Conservation (phyloP, 2,113 vertebrate species). For the Otolemur garnettii region DNA sequence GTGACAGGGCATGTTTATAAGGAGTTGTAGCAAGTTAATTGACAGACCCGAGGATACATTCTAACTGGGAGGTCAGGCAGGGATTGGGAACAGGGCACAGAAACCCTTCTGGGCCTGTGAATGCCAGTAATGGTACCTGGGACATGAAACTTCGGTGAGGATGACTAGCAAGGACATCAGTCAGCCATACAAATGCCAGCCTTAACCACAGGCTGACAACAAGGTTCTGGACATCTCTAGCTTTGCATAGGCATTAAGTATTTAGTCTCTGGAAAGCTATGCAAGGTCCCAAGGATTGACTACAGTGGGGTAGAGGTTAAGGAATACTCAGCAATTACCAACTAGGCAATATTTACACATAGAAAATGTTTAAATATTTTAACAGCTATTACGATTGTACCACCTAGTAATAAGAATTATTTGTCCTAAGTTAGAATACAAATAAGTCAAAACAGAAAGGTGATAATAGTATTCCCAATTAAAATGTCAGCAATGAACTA, state of each 20-base stretch:
- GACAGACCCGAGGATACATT: not conserved
- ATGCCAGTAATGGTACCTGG: not conserved
- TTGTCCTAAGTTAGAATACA: conserved; percentile 29
- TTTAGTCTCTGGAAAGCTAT: not conserved
- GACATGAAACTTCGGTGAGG: not conserved
- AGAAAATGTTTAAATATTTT: conserved; percentile 56
- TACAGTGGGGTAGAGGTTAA: not conserved
- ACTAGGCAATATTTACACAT: not conserved
- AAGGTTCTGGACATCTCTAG: not conserved
- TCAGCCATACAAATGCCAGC: not conserved
- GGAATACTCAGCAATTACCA: not conserved
- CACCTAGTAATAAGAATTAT: not conserved
- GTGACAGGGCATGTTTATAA: not conserved
- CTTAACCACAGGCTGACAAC: not conserved
- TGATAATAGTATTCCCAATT: not conserved
- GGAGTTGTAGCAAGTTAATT: not conserved
- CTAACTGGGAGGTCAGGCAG: not conserved
- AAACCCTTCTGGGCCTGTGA: not conserved
- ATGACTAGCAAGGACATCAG: not conserved
- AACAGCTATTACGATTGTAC: not conserved
- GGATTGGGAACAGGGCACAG: not conserved
- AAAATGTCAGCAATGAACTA: conserved; percentile 38
- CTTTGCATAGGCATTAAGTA: conserved; percentile 4
- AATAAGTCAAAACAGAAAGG: not conserved
- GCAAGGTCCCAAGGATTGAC: not conserved